Evolutionary conservation across 2,797 vertebrate genomes (phyloP), one percentile per base, ranked within the genome.

Genomic region (Melopsittacus undulatus): DNA sequence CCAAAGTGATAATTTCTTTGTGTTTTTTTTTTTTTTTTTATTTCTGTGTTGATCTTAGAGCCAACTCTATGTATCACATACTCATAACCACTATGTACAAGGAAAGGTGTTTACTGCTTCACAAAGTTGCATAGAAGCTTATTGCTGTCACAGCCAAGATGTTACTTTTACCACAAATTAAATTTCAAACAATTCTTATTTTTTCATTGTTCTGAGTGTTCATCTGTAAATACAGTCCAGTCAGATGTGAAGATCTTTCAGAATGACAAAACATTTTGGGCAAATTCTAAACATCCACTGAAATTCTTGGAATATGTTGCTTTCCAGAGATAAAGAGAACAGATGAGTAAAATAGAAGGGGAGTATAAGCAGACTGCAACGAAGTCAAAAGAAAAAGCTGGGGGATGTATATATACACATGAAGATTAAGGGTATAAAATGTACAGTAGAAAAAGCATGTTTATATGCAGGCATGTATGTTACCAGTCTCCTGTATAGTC

Each of bases 61-160:
- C 30, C 68, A 34, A 45, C 46, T 88, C 36, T 52, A 67, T 76
- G 11, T 79, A 54, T 90, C 54, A 20, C 13, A 20, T 57, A 32
- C 43, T 73, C 40, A 8, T 56, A 78, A 75, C 43, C 11, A 19
- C 59, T 83, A 34, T 56, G 51, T 52, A 29, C 2, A 63, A 17
- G 9, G 7, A 61, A 63, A 89, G 79, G 11, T 36, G 11, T 86
- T 92, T 63, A 80, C 30, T 79, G 69, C 63, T 48, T 87, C 63
- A 69, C 38, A 52, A 78, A 91, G 42, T 94, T 92, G 85, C 8
- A 51, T 68, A 45, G 63, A 95, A 90, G 36, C 40, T 92, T 73
- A 75, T 66, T 80, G 72, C 49, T 79, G 21, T 81, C 73, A 48
- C 64, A 88, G 12, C n/a, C 36, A 92, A 62, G n/a, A 54, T 83